These are phyloP conservation scores for Melanostoma mellinum DNA, from an alignment of 2,888 invertebrate genomes.

Conservation along the genomic window DNA sequence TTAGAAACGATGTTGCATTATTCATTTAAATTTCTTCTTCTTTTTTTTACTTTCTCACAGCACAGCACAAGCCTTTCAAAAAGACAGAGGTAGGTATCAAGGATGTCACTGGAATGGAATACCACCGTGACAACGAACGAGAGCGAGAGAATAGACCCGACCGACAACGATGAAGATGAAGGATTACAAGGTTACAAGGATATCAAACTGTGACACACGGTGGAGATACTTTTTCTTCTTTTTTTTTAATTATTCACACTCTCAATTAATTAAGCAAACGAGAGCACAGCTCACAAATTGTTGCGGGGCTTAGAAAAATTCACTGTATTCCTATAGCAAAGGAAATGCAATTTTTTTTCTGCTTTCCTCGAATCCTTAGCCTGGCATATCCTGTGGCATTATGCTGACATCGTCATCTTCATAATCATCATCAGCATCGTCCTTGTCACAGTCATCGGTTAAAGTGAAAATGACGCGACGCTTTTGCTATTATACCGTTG, in stretches of 20 bases:
- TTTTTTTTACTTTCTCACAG: constrained; percentile 2
- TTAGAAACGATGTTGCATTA: constrained; percentile 60
- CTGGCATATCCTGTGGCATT: constrained; percentile 63
- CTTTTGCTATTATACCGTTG: constrained; percentile 56
- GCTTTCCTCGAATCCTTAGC: constrained; percentile 11
- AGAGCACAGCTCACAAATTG: constrained; percentile 28
- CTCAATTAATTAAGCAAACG: constrained; percentile 67
- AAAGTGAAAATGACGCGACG: constrained; percentile 68
- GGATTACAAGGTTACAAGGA: constrained; percentile 65
- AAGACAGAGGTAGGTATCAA: constrained; percentile 39
- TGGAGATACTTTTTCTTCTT: constrained; percentile 28
- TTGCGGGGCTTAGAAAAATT: constrained; percentile 26
- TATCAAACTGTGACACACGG: constrained; percentile 47
- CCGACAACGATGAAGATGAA: constrained; percentile 39
- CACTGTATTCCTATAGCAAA: constrained; percentile 32
- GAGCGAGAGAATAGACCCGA: constrained; percentile 5
- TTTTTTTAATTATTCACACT: constrained; percentile 64
- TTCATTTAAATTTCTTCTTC: constrained; percentile 36
- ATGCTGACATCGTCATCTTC: constrained; percentile 66
- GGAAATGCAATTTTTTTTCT: constrained; percentile 37
- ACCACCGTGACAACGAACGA: constrained; percentile 8
- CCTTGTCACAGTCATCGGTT: constrained; percentile 69
- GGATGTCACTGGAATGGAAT: constrained; percentile 46
- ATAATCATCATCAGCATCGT: constrained; percentile 52
- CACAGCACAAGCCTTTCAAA: constrained; percentile 36